Percentiles rank a stretch among this genome's conserved stretches.
phyloP scores from a whole-genome alignment of 2,888 invertebrate genomes.

The Toxonevra muliebris region DNA sequence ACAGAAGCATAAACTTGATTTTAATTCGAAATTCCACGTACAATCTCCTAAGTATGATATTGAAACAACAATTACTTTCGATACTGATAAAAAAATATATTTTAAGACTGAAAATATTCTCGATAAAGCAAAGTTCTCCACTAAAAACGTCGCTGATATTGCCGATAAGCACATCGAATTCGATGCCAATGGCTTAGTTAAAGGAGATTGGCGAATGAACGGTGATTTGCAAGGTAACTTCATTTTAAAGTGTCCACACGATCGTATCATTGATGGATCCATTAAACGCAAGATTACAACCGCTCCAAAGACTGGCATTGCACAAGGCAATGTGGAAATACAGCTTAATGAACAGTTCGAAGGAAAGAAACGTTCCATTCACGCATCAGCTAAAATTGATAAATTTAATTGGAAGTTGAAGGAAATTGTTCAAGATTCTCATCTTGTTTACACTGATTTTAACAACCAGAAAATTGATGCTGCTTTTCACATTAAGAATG shows the following conservation, averaged over 20 bases:
- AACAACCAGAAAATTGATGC: slow-evolving; percentile 66
- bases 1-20: slow-evolving; percentile 71
- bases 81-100: slow-evolving; percentile 74
- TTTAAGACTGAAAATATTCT: slow-evolving; percentile 72
- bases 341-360: slow-evolving; percentile 63
- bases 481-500: slow-evolving; percentile 61
- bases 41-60: slow-evolving; percentile 71
- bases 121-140: slow-evolving; percentile 68
- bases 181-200: slow-evolving; percentile 49
- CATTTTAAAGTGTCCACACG: slow-evolving; percentile 46
- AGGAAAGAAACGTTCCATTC: slow-evolving; percentile 61
- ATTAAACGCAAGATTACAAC: slow-evolving; percentile 63
- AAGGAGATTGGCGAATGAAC: slow-evolving; percentile 54
- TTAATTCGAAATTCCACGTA: slow-evolving; percentile 71
- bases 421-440: slow-evolving; percentile 62
- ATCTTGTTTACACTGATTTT: slow-evolving; percentile 64
- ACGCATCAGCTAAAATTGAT: slow-evolving; percentile 58
- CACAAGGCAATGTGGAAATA: slow-evolving; percentile 66
- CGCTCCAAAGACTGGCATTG: slow-evolving; percentile 63
- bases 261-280: slow-evolving; percentile 60
- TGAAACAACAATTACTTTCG: slow-evolving; percentile 72
- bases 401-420: slow-evolving; percentile 64
- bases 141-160: slow-evolving; percentile 70
- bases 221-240: slow-evolving; percentile 54
- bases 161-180: slow-evolving; percentile 65